Base-by-base conservation (phyloP, 1,140 invertebrate species). In the Hirudo medicinalis region DNA sequence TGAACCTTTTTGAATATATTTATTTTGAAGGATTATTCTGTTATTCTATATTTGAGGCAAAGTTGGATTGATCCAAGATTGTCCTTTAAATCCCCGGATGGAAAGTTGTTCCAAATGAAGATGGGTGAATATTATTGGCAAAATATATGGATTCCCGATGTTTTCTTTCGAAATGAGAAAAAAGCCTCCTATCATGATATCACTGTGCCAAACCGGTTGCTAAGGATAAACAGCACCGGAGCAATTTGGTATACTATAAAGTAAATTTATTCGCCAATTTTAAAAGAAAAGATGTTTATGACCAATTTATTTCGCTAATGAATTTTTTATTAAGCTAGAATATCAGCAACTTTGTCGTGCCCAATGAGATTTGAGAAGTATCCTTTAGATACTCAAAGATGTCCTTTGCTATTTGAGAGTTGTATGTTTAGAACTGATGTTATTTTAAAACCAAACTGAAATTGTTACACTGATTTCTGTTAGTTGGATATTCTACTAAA, bases 301-400 rank as follows among this genome's bases (percentile, higher is more conserved):
- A n/a, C n/a, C n/a, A n/a, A n/a, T n/a, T n/a, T n/a, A n/a, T n/a
- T n/a, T n/a, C n/a, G n/a, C n/a, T n/a, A n/a, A n/a, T 57, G 9
- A 4, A 57, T 4, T 57, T 57, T 74, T n/a, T 72, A 40, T 25
- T 71, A 25, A 53, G 40, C 32, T 63, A 75, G 89, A 72, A 89
- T 75, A 70, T 79, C 80, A 9, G 76, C 80, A 3, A 94, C 94
- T 82, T 92, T 94, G 0, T 94, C 91, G 75, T 97, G 94, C 82
- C 91, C 91, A 13, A 97, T 97, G 94, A 90, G 94, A 77, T 83
- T 97, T 27, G 86, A 91, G 75, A 91, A 91, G 79, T 81, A 80
- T 73, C 80, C 80, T 8, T 75, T 80, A 73, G 80, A 81, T 73
- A 78, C 74, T 70, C 80, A 81, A 67, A 72, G 68, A 53, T 77